A percentile compares a stretch with the other conserved stretches of the same genome.
Conservation (phyloP, 35 echinoderm and acorn worm genomes). For the Diadema setosum region DNA sequence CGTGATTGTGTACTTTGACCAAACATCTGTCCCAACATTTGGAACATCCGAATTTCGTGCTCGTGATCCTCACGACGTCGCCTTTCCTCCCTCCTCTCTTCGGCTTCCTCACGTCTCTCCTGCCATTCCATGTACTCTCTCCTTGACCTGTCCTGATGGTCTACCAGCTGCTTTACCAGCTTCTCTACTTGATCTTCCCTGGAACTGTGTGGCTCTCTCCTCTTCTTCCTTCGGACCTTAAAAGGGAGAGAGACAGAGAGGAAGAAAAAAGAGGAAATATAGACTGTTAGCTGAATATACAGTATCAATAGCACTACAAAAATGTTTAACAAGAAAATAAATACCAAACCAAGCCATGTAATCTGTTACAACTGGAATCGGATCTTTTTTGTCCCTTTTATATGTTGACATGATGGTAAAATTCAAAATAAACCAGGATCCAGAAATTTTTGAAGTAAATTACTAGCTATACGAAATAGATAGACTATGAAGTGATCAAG, state of each 20-base stretch:
- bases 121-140: not conserved
- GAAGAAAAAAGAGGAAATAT: not conserved
- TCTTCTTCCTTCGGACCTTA: not conserved
- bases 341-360: no score
- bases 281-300: not conserved
- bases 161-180: not conserved
- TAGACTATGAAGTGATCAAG: no score
- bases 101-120: not conserved
- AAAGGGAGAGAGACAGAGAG: no score
- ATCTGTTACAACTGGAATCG: no score
- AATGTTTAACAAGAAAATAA: no score
- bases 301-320: not conserved
- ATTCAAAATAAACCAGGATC: no score
- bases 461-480: no score
- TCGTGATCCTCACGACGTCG: not conserved
- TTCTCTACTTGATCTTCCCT: not conserved
- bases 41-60: not conserved
- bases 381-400: no score
- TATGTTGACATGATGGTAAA: no score
- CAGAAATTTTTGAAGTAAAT: no score
- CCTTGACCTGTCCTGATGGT: not conserved
- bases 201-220: not conserved
- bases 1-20: not conserved
- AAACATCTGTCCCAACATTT: not conserved
- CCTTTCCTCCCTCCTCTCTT: not conserved